Evolutionary conservation across 2,888 invertebrate species (phyloP).

Genomic region (Drosophila picticornis): DNA sequence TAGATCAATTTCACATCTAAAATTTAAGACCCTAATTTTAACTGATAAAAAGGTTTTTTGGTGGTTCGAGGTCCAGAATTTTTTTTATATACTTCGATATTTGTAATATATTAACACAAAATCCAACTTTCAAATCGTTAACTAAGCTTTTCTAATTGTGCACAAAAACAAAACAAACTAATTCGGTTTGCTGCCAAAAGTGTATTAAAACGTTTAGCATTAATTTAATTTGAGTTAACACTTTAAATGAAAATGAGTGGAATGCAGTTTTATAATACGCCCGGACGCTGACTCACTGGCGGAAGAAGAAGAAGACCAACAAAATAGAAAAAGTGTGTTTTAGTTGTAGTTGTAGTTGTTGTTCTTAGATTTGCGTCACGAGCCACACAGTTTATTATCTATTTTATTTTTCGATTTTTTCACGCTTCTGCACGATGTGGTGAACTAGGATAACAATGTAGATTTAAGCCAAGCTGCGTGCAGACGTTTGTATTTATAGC

Average conservation of each 20-base stretch:
- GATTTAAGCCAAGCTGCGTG: conserved; percentile 82
- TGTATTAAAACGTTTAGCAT: neutral
- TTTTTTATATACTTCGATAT: neutral
- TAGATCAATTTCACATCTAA: neutral
- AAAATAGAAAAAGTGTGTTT: neutral
- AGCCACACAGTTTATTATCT: conserved; percentile 32
- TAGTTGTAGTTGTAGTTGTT: conserved; percentile 18
- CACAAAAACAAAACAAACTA: neutral
- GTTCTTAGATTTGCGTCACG: conserved; percentile 63
- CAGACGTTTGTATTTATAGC: conserved; percentile 84
- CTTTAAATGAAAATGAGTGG: conserved; percentile 27
- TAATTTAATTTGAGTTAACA: neutral
- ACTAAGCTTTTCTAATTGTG: neutral
- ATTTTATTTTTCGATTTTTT: conserved; percentile 34
- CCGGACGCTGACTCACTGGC: conserved; percentile 56
- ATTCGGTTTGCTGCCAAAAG: neutral
- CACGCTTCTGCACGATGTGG: conserved; percentile 62
- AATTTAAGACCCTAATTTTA: neutral
- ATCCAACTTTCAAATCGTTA: neutral
- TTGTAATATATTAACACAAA: neutral
- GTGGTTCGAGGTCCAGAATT: neutral
- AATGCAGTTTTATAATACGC: conserved; percentile 51
- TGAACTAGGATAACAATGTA: conserved; percentile 82
- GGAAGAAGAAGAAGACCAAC: conserved; percentile 3
- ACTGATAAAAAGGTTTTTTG: neutral